phyloP scores from a whole-genome alignment of 2,888 invertebrate species.

The Nephrotoma flavescens region DNA sequence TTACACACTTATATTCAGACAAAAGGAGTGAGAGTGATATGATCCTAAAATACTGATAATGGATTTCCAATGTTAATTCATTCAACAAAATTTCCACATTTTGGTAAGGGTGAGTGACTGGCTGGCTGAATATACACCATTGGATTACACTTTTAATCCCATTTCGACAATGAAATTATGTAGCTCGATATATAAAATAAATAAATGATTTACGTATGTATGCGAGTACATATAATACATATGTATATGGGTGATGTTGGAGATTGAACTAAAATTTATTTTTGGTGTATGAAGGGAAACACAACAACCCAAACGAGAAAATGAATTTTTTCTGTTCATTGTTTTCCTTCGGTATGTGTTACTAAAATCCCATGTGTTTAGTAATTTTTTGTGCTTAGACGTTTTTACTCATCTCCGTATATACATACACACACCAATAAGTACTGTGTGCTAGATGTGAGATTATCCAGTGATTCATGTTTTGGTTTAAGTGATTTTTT shows the following conservation, averaged over 20 bases:
- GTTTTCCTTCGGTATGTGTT: background rate
- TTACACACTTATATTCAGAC: background rate
- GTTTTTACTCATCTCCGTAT: background rate
- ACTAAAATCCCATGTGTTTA: background rate
- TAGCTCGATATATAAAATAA: background rate
- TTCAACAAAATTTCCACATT: background rate
- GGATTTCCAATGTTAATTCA: background rate
- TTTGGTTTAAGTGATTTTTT: background rate
- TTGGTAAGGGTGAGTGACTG: background rate
- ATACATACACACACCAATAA: background rate
- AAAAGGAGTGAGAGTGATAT: background rate
- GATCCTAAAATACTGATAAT: background rate
- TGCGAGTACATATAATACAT: background rate
- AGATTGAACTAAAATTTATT: background rate
- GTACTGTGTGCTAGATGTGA: background rate
- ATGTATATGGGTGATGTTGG: background rate
- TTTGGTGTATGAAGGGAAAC: background rate
- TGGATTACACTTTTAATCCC: background rate
- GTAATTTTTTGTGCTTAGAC: background rate
- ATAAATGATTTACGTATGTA: too few relatives aligned
- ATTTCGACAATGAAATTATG: background rate
- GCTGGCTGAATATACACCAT: background rate
- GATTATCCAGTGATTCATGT: background rate
- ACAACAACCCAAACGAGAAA: slow-evolving; percentile 1
- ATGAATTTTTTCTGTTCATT: background rate